Conservation (phyloP, 2,113 vertebrate genomes). For the Odobenus rosmarus region DNA sequence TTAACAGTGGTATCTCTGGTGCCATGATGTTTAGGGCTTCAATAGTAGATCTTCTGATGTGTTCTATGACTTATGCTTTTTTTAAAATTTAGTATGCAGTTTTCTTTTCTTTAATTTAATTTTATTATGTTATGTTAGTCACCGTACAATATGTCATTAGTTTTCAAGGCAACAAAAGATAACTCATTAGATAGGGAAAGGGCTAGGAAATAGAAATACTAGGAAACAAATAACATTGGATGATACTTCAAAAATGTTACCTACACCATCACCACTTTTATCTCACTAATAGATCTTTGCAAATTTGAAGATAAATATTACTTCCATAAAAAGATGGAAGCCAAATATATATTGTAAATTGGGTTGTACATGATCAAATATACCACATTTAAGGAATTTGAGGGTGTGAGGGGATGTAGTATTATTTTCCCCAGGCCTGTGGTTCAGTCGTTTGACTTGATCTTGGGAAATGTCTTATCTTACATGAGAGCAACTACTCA, state of each 20-base stretch:
- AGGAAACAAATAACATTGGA: neutral
- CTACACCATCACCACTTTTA: neutral
- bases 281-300: neutral
- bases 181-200: neutral
- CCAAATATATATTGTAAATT: neutral
- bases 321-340: neutral
- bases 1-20: neutral
- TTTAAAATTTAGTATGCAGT: neutral
- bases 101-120: neutral
- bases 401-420: neutral
- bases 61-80: neutral
- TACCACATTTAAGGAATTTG: neutral
- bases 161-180: neutral
- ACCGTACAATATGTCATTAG: no score
- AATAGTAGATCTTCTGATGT: neutral
- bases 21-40: neutral
- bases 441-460: neutral
- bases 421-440: neutral
- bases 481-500: neutral
- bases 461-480: neutral
- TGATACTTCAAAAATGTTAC: neutral
- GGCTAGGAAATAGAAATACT: neutral
- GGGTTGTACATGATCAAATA: neutral
- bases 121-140: neutral
- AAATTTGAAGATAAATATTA: neutral